A percentile compares a stretch with the other conserved stretches of the same genome.
Conservation (phyloP, 2,888 invertebrate genomes). For the Ophioninae sp. region DNA sequence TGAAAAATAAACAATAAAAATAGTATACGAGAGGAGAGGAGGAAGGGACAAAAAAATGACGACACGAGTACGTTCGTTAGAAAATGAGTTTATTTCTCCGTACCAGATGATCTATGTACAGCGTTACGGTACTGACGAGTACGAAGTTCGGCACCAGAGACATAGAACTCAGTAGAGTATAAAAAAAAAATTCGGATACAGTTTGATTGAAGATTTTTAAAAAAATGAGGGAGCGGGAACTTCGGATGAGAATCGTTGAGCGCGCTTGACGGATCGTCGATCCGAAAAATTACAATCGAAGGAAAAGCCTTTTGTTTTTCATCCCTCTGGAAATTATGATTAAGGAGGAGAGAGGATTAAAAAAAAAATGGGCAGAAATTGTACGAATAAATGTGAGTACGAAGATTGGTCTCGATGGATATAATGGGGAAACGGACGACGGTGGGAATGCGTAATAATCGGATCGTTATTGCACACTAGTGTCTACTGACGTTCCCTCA, state of each 20-base stretch:
- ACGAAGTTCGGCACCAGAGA: slow-evolving; percentile 72
- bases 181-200: slow-evolving; percentile 64
- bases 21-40: background rate
- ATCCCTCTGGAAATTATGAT: slow-evolving; percentile 49
- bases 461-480: slow-evolving; percentile 37
- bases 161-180: slow-evolving; percentile 72
- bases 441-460: slow-evolving; percentile 31
- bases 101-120: slow-evolving; percentile 80
- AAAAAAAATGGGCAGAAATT: slow-evolving; percentile 5
- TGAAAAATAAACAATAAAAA: slow-evolving; percentile 24
- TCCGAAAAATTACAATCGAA: slow-evolving; percentile 65
- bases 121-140: slow-evolving; percentile 79
- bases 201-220: slow-evolving; percentile 51
- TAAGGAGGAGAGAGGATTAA: background rate
- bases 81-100: slow-evolving; percentile 81
- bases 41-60: background rate
- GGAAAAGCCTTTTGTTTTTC: slow-evolving; percentile 38
- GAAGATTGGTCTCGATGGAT: slow-evolving; percentile 38
- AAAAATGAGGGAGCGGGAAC: slow-evolving; percentile 54
- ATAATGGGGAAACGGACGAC: slow-evolving; percentile 56
- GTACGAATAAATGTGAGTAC: slow-evolving; percentile 42
- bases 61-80: slow-evolving; percentile 73
- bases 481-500: slow-evolving; percentile 26
- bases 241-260: slow-evolving; percentile 51
- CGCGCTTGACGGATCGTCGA: slow-evolving; percentile 70